These are phyloP conservation scores for Hippoglossus stenolepis DNA, from an alignment of 2,113 vertebrate genomes.

Conservation along the genomic window DNA sequence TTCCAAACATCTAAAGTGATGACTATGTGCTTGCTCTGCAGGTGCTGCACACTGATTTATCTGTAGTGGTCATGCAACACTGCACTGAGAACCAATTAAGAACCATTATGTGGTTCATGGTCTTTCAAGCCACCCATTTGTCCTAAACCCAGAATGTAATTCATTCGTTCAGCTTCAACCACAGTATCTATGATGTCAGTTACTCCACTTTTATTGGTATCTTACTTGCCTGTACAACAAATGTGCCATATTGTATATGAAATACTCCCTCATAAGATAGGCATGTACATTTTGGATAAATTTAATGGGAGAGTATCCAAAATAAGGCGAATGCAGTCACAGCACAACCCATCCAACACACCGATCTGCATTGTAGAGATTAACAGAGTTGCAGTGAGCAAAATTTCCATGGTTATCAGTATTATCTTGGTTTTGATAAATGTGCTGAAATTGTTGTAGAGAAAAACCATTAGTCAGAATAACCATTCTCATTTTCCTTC, in stretches of 20 bases:
- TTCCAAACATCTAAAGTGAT: slow-evolving; percentile 40
- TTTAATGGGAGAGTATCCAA: neutral
- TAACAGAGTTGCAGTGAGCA: neutral
- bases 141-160: slow-evolving; percentile 19
- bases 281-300: neutral
- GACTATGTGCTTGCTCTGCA: slow-evolving; percentile 42
- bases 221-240: neutral
- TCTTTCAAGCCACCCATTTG: slow-evolving; percentile 37
- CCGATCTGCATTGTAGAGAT: neutral
- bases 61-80: slow-evolving; percentile 34
- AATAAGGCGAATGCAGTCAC: neutral
- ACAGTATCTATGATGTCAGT: neutral
- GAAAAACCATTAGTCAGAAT: too few species aligned
- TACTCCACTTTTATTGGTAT: neutral
- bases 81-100: slow-evolving; percentile 58
- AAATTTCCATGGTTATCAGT: neutral
- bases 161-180: slow-evolving; percentile 11
- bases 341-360: neutral
- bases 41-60: slow-evolving; percentile 45
- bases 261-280: neutral
- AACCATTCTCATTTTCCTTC: too few species aligned
- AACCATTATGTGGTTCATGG: slow-evolving; percentile 58
- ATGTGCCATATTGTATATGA: neutral
- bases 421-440: neutral
- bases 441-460: too few species aligned